Evolutionary conservation across 1,140 invertebrate genomes (phyloP).

Genomic region (Procambarus clarkii): DNA sequence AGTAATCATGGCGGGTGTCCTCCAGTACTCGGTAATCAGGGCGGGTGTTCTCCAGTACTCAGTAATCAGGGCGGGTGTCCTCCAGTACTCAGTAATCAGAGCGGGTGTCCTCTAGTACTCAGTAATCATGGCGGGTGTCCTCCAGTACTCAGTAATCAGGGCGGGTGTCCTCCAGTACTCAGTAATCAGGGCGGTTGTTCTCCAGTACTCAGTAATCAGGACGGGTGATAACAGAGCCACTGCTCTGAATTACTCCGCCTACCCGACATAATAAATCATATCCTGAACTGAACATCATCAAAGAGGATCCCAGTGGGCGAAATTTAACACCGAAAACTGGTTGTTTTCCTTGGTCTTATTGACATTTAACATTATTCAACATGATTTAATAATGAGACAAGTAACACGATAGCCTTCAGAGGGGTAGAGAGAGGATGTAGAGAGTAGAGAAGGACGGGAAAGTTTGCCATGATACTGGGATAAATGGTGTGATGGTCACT

Average conservation of each 20-base stretch:
- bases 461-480: background rate
- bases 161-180: background rate
- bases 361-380: background rate
- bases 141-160: background rate
- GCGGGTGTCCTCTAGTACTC: too few species aligned
- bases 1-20: too few species aligned
- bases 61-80: too few species aligned
- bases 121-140: too few species aligned
- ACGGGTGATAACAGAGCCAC: slow-evolving; percentile 12
- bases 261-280: slow-evolving; percentile 34
- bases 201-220: background rate
- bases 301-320: background rate
- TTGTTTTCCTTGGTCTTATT: background rate
- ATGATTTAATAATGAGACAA: too few species aligned
- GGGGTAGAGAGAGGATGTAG: background rate
- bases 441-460: background rate
- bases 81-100: too few species aligned
- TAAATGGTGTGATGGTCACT: background rate
- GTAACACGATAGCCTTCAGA: background rate
- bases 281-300: slow-evolving; percentile 29
- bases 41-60: too few species aligned
- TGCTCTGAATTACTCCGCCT: slow-evolving; percentile 15
- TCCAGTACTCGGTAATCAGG: too few species aligned
- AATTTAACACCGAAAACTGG: background rate
- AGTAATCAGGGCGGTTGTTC: too few species aligned